phyloP scores from a whole-genome alignment of 2,113 vertebrate genomes.

The Entelurus aequoreus region DNA sequence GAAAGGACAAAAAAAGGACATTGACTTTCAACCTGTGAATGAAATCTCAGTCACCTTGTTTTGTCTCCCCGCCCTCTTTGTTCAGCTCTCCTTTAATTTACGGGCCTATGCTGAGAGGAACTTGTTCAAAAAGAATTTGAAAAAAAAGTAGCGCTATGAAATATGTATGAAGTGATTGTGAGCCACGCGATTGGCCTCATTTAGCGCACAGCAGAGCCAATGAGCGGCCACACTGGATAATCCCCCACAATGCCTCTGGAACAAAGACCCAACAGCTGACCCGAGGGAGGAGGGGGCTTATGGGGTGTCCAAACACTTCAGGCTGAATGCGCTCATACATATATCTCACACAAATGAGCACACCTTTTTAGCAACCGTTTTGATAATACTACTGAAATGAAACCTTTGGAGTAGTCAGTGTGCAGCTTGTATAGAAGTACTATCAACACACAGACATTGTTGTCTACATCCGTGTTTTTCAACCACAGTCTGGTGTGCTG shows the following conservation, averaged over 20 bases:
- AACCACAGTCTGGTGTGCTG: no score
- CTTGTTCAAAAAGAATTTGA: constrained; percentile 49
- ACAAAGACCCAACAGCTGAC: constrained; percentile 72
- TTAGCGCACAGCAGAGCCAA: constrained; percentile 62
- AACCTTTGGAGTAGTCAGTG: no score
- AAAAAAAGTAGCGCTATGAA: constrained; percentile 51
- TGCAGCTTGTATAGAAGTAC: no score
- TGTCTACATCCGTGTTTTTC: no score
- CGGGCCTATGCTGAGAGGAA: constrained; percentile 53
- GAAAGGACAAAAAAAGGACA: constrained; percentile 1
- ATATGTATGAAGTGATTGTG: constrained; percentile 71
- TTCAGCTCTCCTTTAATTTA: constrained; percentile 65
- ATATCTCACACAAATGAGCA: not conserved
- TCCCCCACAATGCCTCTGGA: constrained; percentile 71
- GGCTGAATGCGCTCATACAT: not conserved
- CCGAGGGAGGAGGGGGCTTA: constrained; percentile 44
- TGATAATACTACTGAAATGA: no score
- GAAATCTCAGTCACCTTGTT: constrained; percentile 28
- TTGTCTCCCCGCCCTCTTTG: constrained; percentile 32
- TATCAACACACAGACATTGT: no score
- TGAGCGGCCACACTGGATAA: constrained; percentile 65
- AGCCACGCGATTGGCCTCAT: constrained; percentile 67
- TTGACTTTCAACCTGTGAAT: constrained; percentile 12
- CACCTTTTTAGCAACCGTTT: not conserved
- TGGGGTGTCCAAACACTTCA: not conserved